These are phyloP conservation scores for rabbit (Oryctolagus cuniculus) DNA, from an alignment of 2,113 vertebrate species.

Conservation along the genomic window mOryCun1.1 NC_091434.1:87794501-87795000, in stretches of 20 bases:
- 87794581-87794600: too few relatives aligned
- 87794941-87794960: constrained; percentile 70
- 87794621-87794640: background rate
- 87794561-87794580: too few relatives aligned
- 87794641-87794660: background rate
- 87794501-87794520: too few relatives aligned
- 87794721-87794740: background rate
- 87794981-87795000: constrained; percentile 44
- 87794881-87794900: constrained; percentile 22
- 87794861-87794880: background rate
- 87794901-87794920: constrained; percentile 29
- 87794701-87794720: background rate
- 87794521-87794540: too few relatives aligned
- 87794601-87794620: too few relatives aligned
- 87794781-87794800: background rate
- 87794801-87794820: background rate
- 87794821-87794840: background rate
- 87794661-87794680: background rate
- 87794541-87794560: too few relatives aligned
- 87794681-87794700: background rate
- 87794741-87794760: background rate
- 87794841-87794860: background rate
- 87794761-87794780: background rate
- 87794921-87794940: constrained; percentile 4
- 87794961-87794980: constrained; percentile 50